These are phyloP conservation scores for Argya squamiceps DNA, from an alignment of 2,797 vertebrate genomes.

Conservation along the genomic window DNA sequence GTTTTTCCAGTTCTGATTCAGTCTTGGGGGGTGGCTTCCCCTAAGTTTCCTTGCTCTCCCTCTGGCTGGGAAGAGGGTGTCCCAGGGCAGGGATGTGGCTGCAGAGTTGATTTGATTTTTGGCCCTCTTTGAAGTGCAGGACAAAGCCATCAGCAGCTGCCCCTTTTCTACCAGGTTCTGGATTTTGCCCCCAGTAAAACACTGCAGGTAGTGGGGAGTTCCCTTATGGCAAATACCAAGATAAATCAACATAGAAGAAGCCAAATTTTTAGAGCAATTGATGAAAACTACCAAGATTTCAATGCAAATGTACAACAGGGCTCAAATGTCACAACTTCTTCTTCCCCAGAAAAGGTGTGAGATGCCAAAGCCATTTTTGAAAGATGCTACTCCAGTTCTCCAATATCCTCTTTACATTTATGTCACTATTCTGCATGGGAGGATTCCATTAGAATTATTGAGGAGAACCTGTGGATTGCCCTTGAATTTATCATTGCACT, in stretches of 20 bases:
- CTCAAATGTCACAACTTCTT: not conserved
- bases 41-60: not conserved
- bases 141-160: not conserved
- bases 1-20: not conserved
- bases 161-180: accelerated
- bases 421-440: not conserved
- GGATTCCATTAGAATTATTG: not conserved
- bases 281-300: not conserved
- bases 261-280: not conserved
- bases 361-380: not conserved
- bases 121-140: accelerated
- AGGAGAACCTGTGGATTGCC: not conserved
- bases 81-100: accelerated
- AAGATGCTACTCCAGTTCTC: not conserved
- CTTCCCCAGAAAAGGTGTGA: not conserved
- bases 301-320: not conserved
- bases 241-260: not conserved
- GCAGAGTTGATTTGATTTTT: not conserved
- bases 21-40: not conserved
- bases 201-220: accelerated
- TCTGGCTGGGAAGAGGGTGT: accelerated
- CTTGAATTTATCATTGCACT: not conserved
- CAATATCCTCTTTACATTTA: not conserved
- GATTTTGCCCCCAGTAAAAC: not conserved
- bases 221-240: not conserved